Conservation (phyloP, 2,113 vertebrate genomes). For the Coryphaenoides rupestris region DNA sequence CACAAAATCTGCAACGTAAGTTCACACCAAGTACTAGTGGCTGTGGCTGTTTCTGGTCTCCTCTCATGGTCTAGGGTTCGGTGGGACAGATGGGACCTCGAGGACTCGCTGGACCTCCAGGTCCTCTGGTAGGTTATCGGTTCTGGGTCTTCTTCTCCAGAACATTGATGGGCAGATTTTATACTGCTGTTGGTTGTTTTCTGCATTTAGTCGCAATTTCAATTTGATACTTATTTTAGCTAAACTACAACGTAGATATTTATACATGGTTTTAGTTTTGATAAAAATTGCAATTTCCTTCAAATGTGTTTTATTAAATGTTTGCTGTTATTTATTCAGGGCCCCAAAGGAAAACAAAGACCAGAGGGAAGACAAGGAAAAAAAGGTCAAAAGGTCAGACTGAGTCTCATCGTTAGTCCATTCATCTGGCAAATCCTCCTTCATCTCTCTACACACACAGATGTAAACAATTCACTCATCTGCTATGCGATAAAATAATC, state of each 20-base stretch:
- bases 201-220: too few species aligned
- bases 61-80: slow-evolving; percentile 50
- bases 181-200: too few species aligned
- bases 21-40: too few species aligned
- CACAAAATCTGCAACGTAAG: too few species aligned
- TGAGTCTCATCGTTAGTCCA: background rate
- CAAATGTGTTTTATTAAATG: background rate
- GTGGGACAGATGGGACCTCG: slow-evolving; percentile 60
- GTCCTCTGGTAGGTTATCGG: slow-evolving; percentile 59
- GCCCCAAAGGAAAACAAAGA: slow-evolving; percentile 62
- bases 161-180: too few species aligned
- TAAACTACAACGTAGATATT: too few species aligned
- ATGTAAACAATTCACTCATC: too few species aligned
- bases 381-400: slow-evolving; percentile 78
- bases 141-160: background rate
- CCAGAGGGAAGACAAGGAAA: slow-evolving; percentile 60
- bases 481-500: too few species aligned
- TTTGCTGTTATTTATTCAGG: slow-evolving; percentile 51
- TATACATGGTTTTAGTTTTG: too few species aligned
- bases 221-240: too few species aligned
- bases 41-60: background rate
- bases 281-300: too few species aligned
- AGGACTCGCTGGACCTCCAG: slow-evolving; percentile 59
- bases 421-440: background rate
- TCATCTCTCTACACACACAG: background rate